Base-by-base conservation (phyloP, 2,113 vertebrate species). In the Ptilonorhynchus violaceus region DNA sequence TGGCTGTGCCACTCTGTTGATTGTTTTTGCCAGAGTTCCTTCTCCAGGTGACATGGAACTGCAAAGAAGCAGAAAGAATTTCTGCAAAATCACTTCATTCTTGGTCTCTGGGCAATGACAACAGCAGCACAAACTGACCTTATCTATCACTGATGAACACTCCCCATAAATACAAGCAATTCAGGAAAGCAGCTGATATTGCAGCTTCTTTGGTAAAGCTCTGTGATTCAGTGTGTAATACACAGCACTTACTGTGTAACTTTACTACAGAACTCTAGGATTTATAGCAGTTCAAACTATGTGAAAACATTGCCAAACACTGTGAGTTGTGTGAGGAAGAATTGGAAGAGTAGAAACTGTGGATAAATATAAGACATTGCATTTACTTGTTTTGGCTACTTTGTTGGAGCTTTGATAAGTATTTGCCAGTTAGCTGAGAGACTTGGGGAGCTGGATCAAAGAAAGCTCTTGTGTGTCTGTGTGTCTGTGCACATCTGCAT, bases 111-210 rank as follows among this genome's bases (percentile, higher is more conserved):
- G 53, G 63, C 78, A 85, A 46, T 37, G 46, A 80, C 85, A 86
- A 86, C 49, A 89, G 77, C 47, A 79, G 80, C 83, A 55, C 52
- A 80, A 73, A 82, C 73, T 66, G 77, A 95, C 83, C 85, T 76
- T 79, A 55, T 76, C 39, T 78, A 33, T 93, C 90, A 59, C 53
- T 33, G 77, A 60, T 41, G 63, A 86, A 58, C 2, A 7, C 27
- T 91, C 16, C 49, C 56, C 68, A 94, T 95, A 93, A 96, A 96
- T 70, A 94, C 41, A 67, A 74, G 79, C 63, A 94, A 56, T 77
- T 84, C 60, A 88, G 80, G 70, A 91, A 93, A 96, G 42, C 62
- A 91, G 92, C 94, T 96, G 97, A 95, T 93, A 77, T 3, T 83
- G 94, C 92, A 96, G 55, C 60, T 96, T 89, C 91, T 92, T 81